Percentiles rank a stretch among this genome's conserved stretches.
Evolutionary conservation across 2,888 invertebrate genomes (phyloP).

Genomic region (Exephanes ischioxanthus): DNA sequence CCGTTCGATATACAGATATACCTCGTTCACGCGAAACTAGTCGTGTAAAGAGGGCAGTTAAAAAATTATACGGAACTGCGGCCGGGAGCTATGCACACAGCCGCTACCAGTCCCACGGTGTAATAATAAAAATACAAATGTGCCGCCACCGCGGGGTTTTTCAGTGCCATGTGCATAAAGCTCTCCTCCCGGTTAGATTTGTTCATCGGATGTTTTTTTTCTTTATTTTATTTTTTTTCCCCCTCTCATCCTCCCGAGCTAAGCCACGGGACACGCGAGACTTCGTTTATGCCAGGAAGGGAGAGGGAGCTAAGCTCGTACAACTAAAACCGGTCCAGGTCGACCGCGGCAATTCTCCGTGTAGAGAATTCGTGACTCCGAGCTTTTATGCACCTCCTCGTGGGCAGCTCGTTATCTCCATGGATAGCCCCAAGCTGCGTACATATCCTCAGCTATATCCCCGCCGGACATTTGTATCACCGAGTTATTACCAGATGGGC

Average conservation of each 20-base stretch:
- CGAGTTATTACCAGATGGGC: constrained; percentile 75
- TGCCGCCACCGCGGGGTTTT: constrained; percentile 19
- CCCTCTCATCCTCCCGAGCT: constrained; percentile 2
- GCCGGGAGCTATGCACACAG: constrained; percentile 54
- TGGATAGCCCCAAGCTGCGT: neutral
- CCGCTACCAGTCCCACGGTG: constrained; percentile 47
- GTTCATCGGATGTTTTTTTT: constrained; percentile 56
- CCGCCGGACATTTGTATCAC: constrained; percentile 76
- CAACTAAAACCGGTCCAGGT: neutral
- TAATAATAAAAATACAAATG: constrained; percentile 60
- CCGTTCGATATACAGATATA: constrained; percentile 25
- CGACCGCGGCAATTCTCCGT: neutral
- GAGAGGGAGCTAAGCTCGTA: constrained; percentile 4
- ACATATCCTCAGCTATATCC: constrained; percentile 2
- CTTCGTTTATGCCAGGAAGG: constrained; percentile 41
- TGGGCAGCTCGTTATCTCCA: constrained; percentile 2
- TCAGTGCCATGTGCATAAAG: constrained; percentile 24
- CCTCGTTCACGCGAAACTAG: constrained; percentile 44
- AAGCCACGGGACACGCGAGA: constrained; percentile 28
- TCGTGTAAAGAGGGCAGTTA: constrained; percentile 53
- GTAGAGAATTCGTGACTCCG: constrained; percentile 55
- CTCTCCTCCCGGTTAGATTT: constrained; percentile 51
- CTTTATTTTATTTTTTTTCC: neutral
- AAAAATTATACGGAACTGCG: constrained; percentile 67
- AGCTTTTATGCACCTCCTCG: constrained; percentile 25